Evolutionary conservation across 2,797 vertebrate species (phyloP).

Genomic region (Sciaenops ocellatus): DNA sequence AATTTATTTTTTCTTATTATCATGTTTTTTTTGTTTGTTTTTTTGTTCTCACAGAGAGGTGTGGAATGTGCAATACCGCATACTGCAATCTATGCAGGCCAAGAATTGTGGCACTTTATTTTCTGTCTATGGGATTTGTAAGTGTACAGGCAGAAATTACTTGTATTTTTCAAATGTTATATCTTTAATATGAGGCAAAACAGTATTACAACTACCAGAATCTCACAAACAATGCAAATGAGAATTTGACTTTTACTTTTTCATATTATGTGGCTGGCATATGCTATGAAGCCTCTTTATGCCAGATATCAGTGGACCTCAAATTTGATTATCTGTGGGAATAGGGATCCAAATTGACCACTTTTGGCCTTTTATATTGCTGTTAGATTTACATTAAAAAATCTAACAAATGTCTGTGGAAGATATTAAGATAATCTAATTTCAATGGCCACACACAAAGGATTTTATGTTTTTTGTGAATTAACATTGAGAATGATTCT

Average conservation of each 20-base stretch:
- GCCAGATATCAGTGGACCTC: conserved; percentile 73
- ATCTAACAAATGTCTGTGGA: conserved; percentile 69
- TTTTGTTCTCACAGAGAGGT: conserved; percentile 78
- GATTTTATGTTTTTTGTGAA: conserved; percentile 86
- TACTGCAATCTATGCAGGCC: conserved; percentile 91
- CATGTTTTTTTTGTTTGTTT: conserved; percentile 28
- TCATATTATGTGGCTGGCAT: conserved; percentile 68
- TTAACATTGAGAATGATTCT: conserved; percentile 84
- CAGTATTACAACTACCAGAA: conserved; percentile 82
- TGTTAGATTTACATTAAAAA: conserved; percentile 72
- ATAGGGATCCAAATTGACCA: conserved; percentile 78
- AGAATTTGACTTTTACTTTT: conserved; percentile 78
- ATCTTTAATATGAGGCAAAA: conserved; percentile 86
- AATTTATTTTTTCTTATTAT: conserved; percentile 47
- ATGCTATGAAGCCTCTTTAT: conserved; percentile 63
- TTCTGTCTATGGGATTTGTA: conserved; percentile 87
- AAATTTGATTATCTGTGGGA: conserved; percentile 75
- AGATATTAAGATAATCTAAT: conserved; percentile 71
- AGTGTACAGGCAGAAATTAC: conserved; percentile 87
- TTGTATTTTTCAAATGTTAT: conserved; percentile 88
- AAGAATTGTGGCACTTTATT: conserved; percentile 90
- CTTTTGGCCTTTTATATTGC: conserved; percentile 83
- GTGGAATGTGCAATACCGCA: conserved; percentile 88
- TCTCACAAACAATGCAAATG: conserved; percentile 77
- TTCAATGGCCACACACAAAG: conserved; percentile 81